Evolutionary conservation across 2,797 vertebrate genomes (phyloP).

Genomic region (Lepidocolaptes lacrymiger): DNA sequence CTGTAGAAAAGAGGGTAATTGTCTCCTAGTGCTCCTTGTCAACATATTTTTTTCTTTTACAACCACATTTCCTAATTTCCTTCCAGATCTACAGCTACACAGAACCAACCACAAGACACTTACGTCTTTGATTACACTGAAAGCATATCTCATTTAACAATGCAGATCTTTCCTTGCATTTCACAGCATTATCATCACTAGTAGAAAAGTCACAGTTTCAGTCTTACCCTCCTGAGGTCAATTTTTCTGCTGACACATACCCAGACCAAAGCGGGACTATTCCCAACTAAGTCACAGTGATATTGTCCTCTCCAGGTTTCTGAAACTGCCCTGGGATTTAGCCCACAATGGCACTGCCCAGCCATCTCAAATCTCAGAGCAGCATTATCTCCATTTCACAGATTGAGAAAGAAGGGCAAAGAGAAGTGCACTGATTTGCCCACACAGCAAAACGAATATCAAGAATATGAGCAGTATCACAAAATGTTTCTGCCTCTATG

Average conservation of each 20-base stretch:
- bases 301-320: neutral
- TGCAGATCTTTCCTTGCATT: neutral
- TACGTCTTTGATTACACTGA: neutral
- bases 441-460: neutral
- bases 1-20: neutral
- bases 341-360: neutral
- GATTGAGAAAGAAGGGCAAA: constrained; percentile 66
- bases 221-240: neutral
- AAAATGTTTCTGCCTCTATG: neutral
- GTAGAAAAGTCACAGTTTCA: constrained; percentile 27
- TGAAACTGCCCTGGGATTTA: constrained; percentile 10
- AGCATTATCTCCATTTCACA: neutral
- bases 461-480: neutral
- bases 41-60: constrained; percentile 19
- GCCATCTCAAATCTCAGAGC: neutral
- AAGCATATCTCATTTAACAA: neutral
- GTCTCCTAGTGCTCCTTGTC: neutral
- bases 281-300: constrained; percentile 44
- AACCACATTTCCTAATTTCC: constrained; percentile 46
- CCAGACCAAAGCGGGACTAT: neutral
- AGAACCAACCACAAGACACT: neutral
- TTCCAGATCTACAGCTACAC: neutral
- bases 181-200: neutral
- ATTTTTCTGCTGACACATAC: constrained; percentile 41
- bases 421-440: neutral